A percentile compares a stretch with the other conserved stretches of the same genome.
These are phyloP conservation scores for Taeniopygia guttata DNA, from an alignment of 2,797 vertebrate genomes.

Conservation along the genomic window DNA sequence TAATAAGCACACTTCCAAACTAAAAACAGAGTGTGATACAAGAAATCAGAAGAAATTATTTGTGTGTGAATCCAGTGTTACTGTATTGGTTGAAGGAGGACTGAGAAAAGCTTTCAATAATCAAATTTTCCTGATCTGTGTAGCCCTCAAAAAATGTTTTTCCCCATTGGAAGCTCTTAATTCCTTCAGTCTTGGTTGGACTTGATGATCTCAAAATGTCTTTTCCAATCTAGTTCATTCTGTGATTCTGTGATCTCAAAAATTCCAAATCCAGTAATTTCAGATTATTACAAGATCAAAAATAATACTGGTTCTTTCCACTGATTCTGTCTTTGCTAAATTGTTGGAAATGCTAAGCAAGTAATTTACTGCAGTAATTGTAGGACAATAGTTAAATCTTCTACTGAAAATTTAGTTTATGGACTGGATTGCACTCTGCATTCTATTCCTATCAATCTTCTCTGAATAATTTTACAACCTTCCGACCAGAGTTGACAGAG, in stretches of 20 bases:
- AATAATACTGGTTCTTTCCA: background rate
- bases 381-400: background rate
- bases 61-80: background rate
- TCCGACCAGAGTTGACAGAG: background rate
- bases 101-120: background rate
- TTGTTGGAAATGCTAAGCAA: background rate
- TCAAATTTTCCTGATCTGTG: background rate
- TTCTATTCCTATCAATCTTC: background rate
- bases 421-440: background rate
- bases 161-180: background rate
- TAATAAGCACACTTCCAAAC: background rate
- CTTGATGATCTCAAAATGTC: background rate
- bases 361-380: background rate
- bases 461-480: background rate
- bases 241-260: background rate
- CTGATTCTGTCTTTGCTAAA: background rate
- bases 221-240: background rate
- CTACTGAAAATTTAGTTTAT: background rate
- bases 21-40: background rate
- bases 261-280: background rate
- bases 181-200: background rate
- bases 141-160: background rate
- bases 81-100: background rate
- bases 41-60: background rate
- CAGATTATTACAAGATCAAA: background rate